Percentiles rank a stretch among this genome's conserved stretches.
Evolutionary conservation across 2,797 vertebrate species (phyloP).

Genomic region (Onychomys leucogaster): DNA sequence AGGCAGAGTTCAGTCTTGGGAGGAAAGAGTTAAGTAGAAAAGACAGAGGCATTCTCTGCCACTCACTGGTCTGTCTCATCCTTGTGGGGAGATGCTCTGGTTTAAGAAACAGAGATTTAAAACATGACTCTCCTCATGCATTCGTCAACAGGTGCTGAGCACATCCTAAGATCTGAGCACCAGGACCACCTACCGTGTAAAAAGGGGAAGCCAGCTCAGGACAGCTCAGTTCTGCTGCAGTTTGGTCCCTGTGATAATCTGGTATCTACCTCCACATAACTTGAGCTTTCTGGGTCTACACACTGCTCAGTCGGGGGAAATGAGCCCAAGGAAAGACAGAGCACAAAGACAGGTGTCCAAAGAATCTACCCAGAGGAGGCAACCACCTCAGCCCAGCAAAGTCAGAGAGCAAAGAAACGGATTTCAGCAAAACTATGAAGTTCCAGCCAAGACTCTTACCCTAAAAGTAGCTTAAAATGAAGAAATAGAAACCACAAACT

Average conservation of each 20-base stretch:
- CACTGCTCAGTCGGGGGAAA: neutral
- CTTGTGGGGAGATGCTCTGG: neutral
- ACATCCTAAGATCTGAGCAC: neutral
- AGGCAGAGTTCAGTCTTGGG: neutral
- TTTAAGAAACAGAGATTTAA: slow-evolving; percentile 13
- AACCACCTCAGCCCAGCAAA: neutral
- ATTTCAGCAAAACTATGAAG: neutral
- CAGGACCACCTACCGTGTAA: neutral
- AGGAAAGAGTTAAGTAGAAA: neutral
- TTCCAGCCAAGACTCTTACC: neutral
- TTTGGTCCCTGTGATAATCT: neutral
- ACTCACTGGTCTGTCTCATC: neutral
- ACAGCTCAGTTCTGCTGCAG: neutral
- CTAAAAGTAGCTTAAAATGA: neutral
- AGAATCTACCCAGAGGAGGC: neutral
- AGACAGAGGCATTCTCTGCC: neutral
- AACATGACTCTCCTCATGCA: neutral
- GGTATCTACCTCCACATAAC: neutral
- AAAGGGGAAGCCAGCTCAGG: neutral
- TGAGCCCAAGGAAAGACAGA: neutral
- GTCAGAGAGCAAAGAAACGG: neutral
- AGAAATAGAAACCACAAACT: neutral
- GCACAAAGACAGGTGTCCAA: neutral
- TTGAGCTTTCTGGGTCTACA: neutral
- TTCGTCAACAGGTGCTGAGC: accelerated